A percentile compares a stretch with the other conserved stretches of the same genome.
Evolutionary conservation across 2,888 invertebrate genomes (phyloP).

Genomic region (Drosophila yooni): DNA sequence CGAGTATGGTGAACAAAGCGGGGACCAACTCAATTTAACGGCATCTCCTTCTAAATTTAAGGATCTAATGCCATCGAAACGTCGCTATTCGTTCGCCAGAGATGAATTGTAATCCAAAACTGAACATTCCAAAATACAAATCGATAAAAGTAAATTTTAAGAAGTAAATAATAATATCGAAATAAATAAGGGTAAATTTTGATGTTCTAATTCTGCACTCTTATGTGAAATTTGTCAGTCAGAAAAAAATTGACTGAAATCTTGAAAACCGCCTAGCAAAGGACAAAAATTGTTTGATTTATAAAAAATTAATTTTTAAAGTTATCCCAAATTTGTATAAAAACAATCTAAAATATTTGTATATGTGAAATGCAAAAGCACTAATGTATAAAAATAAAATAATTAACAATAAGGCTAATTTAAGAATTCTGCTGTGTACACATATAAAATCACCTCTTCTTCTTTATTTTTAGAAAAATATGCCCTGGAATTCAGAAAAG

Average conservation of each 20-base stretch:
- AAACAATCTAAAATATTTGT: too few species aligned
- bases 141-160: background rate
- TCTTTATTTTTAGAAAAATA: background rate
- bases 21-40: background rate
- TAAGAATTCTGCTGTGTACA: background rate
- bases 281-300: too few species aligned
- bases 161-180: background rate
- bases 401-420: background rate
- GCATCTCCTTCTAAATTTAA: constrained; percentile 95
- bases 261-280: too few species aligned
- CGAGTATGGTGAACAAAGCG: too few species aligned
- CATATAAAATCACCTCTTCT: background rate
- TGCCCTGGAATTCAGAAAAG: background rate
- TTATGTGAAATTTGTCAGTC: background rate
- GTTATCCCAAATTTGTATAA: too few species aligned
- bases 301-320: too few species aligned
- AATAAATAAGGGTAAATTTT: background rate
- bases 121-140: background rate
- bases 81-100: constrained; percentile 92
- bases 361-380: too few species aligned
- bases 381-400: background rate
- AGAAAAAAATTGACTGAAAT: background rate
- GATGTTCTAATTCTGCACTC: background rate
- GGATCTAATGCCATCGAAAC: constrained; percentile 96
- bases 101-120: constrained; percentile 52